These are phyloP conservation scores for Pseudochirops cupreus DNA, from an alignment of 2,797 vertebrate species.

Conservation along the genomic window DNA sequence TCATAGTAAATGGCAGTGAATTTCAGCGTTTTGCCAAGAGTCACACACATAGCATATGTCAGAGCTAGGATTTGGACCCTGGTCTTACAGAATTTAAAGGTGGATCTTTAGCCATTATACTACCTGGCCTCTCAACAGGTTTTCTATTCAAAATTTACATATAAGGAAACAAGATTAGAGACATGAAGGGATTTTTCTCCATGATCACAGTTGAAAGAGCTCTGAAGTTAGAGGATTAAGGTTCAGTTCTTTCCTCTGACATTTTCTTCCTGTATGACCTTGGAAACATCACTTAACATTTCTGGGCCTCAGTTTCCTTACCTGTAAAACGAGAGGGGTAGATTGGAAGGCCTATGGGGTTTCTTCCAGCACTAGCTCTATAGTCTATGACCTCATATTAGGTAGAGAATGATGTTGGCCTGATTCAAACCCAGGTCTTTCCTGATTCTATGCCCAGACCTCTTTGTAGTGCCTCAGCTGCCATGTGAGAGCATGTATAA, in stretches of 20 bases:
- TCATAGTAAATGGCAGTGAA: neutral
- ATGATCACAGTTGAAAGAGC: neutral
- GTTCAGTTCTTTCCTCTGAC: neutral
- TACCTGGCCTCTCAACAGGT: neutral
- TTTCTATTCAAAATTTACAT: neutral
- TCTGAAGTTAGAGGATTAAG: neutral
- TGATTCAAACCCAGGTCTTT: neutral
- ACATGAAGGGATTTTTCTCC: neutral
- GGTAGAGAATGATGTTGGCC: neutral
- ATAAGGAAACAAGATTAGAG: neutral
- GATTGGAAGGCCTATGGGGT: neutral
- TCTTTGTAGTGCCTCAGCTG: neutral
- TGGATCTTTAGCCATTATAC: neutral
- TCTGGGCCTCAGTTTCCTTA: neutral
- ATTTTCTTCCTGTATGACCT: fast-evolving
- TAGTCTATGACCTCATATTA: neutral
- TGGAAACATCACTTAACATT: fast-evolving
- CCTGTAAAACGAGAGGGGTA: neutral
- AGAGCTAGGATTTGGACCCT: neutral
- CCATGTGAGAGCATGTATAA: neutral
- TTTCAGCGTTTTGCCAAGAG: neutral
- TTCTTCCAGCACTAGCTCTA: neutral
- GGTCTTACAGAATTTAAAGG: neutral
- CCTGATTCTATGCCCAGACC: neutral
- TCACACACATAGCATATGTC: neutral